Percentiles rank a stretch among this genome's conserved stretches.
Conservation (phyloP, 53 echinoderm and acorn worm genomes). For the Astropecten irregularis region DNA sequence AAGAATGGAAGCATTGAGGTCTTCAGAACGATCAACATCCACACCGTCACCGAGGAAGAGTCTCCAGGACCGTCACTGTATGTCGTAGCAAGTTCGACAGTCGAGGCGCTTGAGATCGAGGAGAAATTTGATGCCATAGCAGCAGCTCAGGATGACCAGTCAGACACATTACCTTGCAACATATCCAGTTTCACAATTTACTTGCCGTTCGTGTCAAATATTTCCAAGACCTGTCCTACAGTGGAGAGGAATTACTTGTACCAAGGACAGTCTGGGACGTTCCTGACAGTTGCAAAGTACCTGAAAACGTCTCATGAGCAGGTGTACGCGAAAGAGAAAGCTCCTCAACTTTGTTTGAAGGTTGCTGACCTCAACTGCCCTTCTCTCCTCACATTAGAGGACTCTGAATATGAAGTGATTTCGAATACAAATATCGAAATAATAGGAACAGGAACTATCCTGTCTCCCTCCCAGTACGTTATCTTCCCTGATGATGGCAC, state of each 20-base stretch:
- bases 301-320: background rate
- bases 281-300: background rate
- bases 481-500: slow-evolving; percentile 7
- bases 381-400: background rate
- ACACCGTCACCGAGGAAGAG: background rate
- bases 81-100: background rate
- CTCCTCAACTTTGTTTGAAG: background rate
- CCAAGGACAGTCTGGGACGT: background rate
- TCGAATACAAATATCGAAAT: background rate
- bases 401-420: background rate
- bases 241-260: background rate
- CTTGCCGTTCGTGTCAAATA: background rate
- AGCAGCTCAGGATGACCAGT: background rate
- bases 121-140: background rate
- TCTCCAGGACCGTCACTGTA: background rate
- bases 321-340: background rate
- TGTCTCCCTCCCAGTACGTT: background rate
- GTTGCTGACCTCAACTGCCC: slow-evolving; percentile 17
- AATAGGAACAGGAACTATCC: background rate
- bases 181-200: background rate
- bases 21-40: background rate
- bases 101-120: background rate
- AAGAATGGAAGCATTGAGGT: background rate
- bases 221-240: background rate
- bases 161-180: no score